Percentiles rank a stretch among this genome's conserved stretches.
Conservation (phyloP, 2,797 vertebrate genomes). For the Alosa sapidissima region DNA sequence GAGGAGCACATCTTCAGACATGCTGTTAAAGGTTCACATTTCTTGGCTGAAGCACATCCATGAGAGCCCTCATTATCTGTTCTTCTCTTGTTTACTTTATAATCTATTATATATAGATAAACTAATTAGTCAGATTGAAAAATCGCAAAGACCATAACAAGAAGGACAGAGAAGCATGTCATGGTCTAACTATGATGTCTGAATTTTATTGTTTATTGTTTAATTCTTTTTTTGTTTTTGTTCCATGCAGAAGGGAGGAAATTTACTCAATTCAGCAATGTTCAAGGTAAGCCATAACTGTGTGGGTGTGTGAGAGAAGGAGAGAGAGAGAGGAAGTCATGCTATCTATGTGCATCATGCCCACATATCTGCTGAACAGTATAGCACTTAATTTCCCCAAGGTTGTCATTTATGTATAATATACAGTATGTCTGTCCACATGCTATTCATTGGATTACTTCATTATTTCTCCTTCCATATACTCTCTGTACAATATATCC, state of each 20-base stretch:
- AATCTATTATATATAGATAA: neutral
- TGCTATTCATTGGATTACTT: neutral
- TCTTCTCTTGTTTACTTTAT: conserved; percentile 34
- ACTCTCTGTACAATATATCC: neutral
- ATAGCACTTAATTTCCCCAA: neutral
- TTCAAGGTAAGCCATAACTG: neutral
- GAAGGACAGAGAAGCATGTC: too few species aligned
- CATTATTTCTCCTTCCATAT: neutral
- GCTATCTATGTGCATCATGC: neutral
- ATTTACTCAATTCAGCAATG: conserved; percentile 14
- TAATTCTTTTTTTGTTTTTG: neutral
- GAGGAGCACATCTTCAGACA: conserved; percentile 75
- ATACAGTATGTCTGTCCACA: too few species aligned
- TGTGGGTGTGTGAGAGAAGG: neutral
- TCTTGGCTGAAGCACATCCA: conserved; percentile 77
- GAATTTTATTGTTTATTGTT: neutral
- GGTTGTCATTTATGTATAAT: neutral
- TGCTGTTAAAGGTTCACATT: conserved; percentile 77
- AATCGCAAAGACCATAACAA: neutral
- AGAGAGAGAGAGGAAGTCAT: conserved; percentile 37
- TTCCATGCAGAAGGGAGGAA: neutral
- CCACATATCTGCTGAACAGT: neutral
- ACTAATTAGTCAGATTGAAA: neutral
- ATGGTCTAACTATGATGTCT: neutral
- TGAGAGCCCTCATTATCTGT: conserved; percentile 67